phyloP scores from a whole-genome alignment of 2,888 invertebrate species.

The Lomographa bimaculata region DNA sequence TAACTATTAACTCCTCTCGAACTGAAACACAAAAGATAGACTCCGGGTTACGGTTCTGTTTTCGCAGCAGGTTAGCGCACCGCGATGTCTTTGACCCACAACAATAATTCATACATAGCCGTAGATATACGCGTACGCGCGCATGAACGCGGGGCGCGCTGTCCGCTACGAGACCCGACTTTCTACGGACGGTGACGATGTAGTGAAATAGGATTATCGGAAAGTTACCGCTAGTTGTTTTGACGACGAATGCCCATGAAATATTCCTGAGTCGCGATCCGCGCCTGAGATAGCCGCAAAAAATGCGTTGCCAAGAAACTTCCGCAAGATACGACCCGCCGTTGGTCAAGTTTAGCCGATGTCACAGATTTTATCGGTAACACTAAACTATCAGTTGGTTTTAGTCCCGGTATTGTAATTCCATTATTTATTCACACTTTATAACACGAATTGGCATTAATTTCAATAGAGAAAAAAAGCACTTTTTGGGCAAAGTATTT shows the following conservation, averaged over 20 bases:
- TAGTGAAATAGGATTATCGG: conserved; percentile 44
- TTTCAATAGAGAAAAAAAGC: conserved; percentile 62
- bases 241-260: conserved; percentile 65
- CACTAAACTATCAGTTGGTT: conserved; percentile 53
- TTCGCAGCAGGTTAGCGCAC: conserved; percentile 47
- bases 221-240: conserved; percentile 66
- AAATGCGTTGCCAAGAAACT: conserved; percentile 81
- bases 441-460: conserved; percentile 60
- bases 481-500: conserved; percentile 75
- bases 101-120: conserved; percentile 73
- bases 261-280: conserved; percentile 53
- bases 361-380: conserved; percentile 49
- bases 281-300: conserved; percentile 71
- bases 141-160: conserved; percentile 62
- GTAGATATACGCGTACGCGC: conserved; percentile 59
- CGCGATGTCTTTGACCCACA: conserved; percentile 76
- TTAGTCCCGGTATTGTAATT: conserved; percentile 59
- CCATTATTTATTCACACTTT: conserved; percentile 66
- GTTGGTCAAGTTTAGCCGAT: conserved; percentile 51
- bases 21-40: conserved; percentile 68
- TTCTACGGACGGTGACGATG: conserved; percentile 47
- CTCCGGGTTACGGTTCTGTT: conserved; percentile 39
- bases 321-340: conserved; percentile 71
- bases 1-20: conserved; percentile 50
- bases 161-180: conserved; percentile 54